phyloP scores from a whole-genome alignment of 2,888 invertebrate species.

The Sphaeridia pumilis region DNA sequence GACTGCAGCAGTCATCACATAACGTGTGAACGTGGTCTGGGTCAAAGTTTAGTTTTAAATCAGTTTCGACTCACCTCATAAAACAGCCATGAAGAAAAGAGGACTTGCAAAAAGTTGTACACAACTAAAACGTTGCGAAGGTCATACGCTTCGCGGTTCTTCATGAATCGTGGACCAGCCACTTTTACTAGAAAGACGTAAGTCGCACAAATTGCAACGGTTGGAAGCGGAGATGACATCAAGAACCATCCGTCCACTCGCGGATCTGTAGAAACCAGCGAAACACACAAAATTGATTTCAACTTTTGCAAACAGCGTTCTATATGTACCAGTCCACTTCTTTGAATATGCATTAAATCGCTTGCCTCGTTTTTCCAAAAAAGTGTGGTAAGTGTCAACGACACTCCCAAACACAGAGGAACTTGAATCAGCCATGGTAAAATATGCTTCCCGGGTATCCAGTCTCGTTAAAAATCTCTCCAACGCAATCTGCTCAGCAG shows the following conservation, averaged over 20 bases:
- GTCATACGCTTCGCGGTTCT: slow-evolving; percentile 68
- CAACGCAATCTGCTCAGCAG: too few relatives aligned
- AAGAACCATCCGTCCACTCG: slow-evolving; percentile 83
- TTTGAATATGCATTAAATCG: background rate
- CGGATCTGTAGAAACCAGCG: slow-evolving; percentile 48
- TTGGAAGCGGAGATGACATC: slow-evolving; percentile 89
- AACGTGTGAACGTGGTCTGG: too few relatives aligned
- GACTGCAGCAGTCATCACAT: too few relatives aligned
- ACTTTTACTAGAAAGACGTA: slow-evolving; percentile 86
- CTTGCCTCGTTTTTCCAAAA: slow-evolving; percentile 13
- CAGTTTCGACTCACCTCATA: slow-evolving; percentile 50
- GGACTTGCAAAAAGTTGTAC: slow-evolving; percentile 77
- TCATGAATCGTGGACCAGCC: slow-evolving; percentile 71
- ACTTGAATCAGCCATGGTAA: background rate
- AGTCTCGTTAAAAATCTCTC: too few relatives aligned
- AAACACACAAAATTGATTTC: background rate
- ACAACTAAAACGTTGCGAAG: slow-evolving; percentile 60
- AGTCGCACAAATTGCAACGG: slow-evolving; percentile 71
- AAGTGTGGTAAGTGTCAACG: slow-evolving; percentile 10
- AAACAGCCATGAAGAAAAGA: slow-evolving; percentile 69
- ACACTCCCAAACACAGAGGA: background rate
- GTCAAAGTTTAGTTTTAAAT: background rate
- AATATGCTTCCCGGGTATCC: too few relatives aligned
- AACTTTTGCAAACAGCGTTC: too few relatives aligned
- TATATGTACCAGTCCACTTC: too few relatives aligned